These are phyloP conservation scores for Noctua fimbriata DNA, from an alignment of 2,888 invertebrate genomes.

Conservation along the genomic window DNA sequence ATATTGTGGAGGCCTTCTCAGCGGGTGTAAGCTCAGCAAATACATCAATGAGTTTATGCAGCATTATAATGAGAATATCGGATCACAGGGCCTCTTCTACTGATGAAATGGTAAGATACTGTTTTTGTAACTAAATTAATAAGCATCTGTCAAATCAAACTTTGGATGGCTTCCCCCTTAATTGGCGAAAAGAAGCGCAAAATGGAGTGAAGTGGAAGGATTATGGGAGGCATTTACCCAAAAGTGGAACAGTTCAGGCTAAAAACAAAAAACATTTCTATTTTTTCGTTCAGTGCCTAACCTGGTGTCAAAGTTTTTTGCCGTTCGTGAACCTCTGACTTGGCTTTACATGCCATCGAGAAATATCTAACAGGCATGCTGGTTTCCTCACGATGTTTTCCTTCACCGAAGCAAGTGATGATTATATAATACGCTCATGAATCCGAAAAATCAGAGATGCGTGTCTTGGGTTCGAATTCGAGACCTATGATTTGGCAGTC, in stretches of 20 bases:
- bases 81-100: constrained; percentile 16
- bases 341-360: too few species aligned
- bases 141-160: neutral
- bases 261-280: neutral
- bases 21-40: constrained; percentile 47
- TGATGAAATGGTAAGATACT: constrained; percentile 23
- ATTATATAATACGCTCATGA: too few species aligned
- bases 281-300: too few species aligned
- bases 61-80: constrained; percentile 51
- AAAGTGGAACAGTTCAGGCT: neutral
- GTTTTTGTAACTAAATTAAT: neutral
- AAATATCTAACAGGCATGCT: too few species aligned
- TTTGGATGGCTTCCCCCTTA: neutral
- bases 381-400: too few species aligned
- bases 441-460: too few species aligned
- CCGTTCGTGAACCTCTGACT: too few species aligned
- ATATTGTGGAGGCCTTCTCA: constrained; percentile 69
- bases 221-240: neutral
- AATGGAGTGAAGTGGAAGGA: neutral
- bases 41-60: constrained; percentile 53
- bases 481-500: too few species aligned
- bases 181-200: neutral
- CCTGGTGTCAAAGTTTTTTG: too few species aligned
- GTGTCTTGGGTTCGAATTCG: too few species aligned
- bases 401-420: too few species aligned